These are phyloP conservation scores for Delichon dasypus DNA, from an alignment of 2,797 vertebrate species.

Conservation along the genomic window DNA sequence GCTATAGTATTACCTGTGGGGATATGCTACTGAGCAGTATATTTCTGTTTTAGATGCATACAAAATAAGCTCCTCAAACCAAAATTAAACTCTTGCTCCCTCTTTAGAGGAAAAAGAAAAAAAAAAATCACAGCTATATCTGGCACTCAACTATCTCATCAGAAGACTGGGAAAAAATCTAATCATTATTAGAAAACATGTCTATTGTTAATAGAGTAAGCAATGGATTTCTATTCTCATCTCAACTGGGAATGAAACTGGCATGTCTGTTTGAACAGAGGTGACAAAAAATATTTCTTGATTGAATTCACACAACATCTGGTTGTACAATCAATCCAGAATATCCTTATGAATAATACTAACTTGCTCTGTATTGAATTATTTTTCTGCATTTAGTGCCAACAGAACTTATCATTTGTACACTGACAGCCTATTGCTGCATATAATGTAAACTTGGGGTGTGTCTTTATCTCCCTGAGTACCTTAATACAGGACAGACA, in stretches of 20 bases:
- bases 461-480: background rate
- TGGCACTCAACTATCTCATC: conserved; percentile 18
- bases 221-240: conserved; percentile 25
- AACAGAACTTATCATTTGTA: background rate
- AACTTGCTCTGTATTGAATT: background rate
- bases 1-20: background rate
- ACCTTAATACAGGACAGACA: background rate
- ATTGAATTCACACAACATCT: conserved; percentile 49
- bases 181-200: conserved; percentile 40
- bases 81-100: background rate
- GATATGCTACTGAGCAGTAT: background rate
- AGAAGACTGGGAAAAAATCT: conserved; percentile 25
- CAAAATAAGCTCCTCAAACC: background rate
- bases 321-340: conserved; percentile 37
- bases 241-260: conserved; percentile 31
- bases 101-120: background rate
- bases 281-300: conserved; percentile 26
- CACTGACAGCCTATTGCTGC: background rate
- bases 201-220: conserved; percentile 34
- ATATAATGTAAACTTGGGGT: background rate
- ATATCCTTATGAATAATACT: conserved; percentile 11
- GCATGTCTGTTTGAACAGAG: conserved; percentile 28
- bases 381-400: background rate
- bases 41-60: background rate
- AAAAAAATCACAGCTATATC: background rate